These are phyloP conservation scores for Chiloscyllium plagiosum DNA, from an alignment of 2,113 vertebrate genomes.

Conservation along the genomic window DNA sequence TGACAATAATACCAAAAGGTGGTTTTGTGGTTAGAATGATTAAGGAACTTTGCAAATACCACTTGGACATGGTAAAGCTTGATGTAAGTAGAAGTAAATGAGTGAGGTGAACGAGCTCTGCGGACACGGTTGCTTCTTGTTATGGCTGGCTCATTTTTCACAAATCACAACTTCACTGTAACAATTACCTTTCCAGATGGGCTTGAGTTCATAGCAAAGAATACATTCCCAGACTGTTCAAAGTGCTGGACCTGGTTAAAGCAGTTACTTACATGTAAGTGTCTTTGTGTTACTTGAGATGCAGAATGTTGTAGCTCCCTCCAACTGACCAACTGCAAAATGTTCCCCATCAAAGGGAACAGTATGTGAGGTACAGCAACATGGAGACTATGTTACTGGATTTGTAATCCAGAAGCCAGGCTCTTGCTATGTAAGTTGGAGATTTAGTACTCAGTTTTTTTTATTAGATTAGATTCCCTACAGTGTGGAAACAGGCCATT, in stretches of 20 bases:
- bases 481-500: too few species aligned
- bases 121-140: not conserved
- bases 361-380: too few species aligned
- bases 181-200: not conserved
- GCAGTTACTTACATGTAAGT: not conserved
- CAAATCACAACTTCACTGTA: not conserved
- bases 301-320: not conserved
- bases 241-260: not conserved
- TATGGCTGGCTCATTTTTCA: not conserved
- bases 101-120: not conserved
- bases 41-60: not conserved
- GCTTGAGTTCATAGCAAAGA: not conserved
- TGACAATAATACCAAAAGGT: not conserved
- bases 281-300: slow-evolving; percentile 4
- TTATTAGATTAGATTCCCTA: too few species aligned
- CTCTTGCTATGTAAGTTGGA: too few species aligned
- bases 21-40: too few species aligned
- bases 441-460: too few species aligned
- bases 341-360: not conserved
- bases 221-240: not conserved
- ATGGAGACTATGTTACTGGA: too few species aligned
- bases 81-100: too few species aligned
- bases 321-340: not conserved
- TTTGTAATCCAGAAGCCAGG: too few species aligned
- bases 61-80: not conserved